These are phyloP conservation scores for Andrena bucephala DNA, from an alignment of 2,888 invertebrate species.

Conservation along the genomic window DNA sequence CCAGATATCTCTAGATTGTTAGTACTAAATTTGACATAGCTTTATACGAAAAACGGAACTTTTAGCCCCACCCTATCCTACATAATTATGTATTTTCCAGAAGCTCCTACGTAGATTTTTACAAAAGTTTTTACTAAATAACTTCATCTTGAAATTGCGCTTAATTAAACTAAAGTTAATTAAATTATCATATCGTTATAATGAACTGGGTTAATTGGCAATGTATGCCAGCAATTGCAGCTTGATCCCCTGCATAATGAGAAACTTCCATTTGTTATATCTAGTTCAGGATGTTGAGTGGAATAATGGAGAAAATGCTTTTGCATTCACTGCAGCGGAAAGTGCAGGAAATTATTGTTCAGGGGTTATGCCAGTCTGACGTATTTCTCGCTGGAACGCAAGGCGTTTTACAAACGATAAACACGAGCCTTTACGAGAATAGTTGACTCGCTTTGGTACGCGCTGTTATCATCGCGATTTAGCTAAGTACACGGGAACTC, in stretches of 20 bases:
- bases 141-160: not conserved
- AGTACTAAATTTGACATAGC: too few relatives aligned
- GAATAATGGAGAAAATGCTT: not conserved
- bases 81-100: not conserved
- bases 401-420: constrained; percentile 41
- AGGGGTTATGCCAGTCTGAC: constrained; percentile 11
- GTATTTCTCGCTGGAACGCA: constrained; percentile 28
- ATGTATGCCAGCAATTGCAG: not conserved
- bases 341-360: constrained; percentile 1
- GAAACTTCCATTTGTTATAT: not conserved
- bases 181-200: not conserved
- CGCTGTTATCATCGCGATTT: constrained; percentile 40
- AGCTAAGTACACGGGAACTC: constrained; percentile 24
- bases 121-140: not conserved
- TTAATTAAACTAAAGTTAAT: not conserved
- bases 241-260: not conserved
- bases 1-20: too few relatives aligned
- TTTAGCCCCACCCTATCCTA: not conserved
- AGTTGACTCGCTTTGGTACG: constrained; percentile 21
- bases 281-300: not conserved
- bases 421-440: constrained; percentile 17
- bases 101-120: not conserved
- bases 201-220: not conserved
- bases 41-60: too few relatives aligned
- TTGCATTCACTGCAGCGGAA: not conserved